Evolutionary conservation across 2,113 vertebrate genomes (phyloP), one percentile per base, ranked within the genome.

Genomic region (Uropsilus gracilis): DNA sequence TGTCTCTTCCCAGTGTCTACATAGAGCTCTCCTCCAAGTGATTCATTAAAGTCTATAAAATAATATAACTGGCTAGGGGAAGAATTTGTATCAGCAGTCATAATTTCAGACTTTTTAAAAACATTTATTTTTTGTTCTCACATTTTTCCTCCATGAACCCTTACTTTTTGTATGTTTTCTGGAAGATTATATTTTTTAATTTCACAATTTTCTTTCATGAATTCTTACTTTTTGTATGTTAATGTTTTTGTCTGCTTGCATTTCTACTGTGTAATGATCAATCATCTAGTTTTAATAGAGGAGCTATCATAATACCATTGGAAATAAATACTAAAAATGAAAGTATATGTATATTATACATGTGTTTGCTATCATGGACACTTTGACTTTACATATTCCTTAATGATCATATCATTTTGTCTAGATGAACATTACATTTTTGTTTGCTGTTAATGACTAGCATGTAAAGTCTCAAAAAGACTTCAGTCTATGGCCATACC

Each of bases 401-500:
- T 68, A 4, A 39, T 66, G 55, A 46, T 72, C 32, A n/a, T 55
- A 20, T 83, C 11, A 0, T 85, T 94, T 89, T 91, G 24, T 28
- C n/a, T 11, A 76, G 20, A 64, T 91, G 1, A 24, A 77, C 6
- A 61, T 84, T 42, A 37, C 0, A 32, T 61, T 86, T 85, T 57
- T 30, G 53, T 8, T 81, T 84, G 68, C 55, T 81, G 50, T 85
- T 96, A 81, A 93, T 85, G 34, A 66, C n/a, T 55, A 57, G 18
- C 44, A 44, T 90, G 53, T 42, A 55, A 55, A 92, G 18, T 90
- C 75, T 91, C 64, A 48, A 48, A 88, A 55, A 11, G 26, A 69
- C 13, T 64, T 66, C 59, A n/a, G n/a, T n/a, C n/a, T n/a, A n/a
- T n/a, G n/a, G n/a, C n/a, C n/a, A n/a, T n/a, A n/a, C n/a, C n/a